A percentile compares a stretch with the other conserved stretches of the same genome.
Conservation (phyloP, 1,140 invertebrate species). For the Trichonephila clavata region DNA sequence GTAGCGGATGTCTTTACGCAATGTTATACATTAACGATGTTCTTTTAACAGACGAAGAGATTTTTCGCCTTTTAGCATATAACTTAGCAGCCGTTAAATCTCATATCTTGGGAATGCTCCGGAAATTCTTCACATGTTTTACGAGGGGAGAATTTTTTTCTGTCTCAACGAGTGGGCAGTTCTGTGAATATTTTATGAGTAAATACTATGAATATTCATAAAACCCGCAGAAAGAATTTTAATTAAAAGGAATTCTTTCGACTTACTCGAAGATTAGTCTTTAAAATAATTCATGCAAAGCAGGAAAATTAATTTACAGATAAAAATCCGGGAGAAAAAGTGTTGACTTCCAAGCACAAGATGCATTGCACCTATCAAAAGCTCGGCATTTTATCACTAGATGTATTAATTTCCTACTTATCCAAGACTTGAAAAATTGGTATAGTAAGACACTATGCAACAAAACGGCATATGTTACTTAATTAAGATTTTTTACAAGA, state of each 20-base stretch:
- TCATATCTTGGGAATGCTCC: conserved; percentile 17
- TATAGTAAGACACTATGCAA: neutral
- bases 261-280: neutral
- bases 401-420: neutral
- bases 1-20: conserved; percentile 57
- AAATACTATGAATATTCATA: conserved; percentile 19
- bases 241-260: neutral
- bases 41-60: neutral
- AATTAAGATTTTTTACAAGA: neutral
- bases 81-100: conserved; percentile 18
- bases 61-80: conserved; percentile 16
- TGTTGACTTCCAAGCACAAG: neutral
- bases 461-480: neutral
- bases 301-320: neutral
- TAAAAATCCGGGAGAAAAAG: neutral
- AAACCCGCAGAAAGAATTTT: conserved; percentile 1
- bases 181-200: conserved; percentile 10
- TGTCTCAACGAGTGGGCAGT: neutral
- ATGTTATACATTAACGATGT: conserved; percentile 37
- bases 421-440: neutral
- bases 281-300: neutral
- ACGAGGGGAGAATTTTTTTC: neutral
- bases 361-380: neutral
- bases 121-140: conserved; percentile 42
- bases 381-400: neutral